Conservation (phyloP, 2,113 vertebrate species). For the Bubo blakistoni region DNA sequence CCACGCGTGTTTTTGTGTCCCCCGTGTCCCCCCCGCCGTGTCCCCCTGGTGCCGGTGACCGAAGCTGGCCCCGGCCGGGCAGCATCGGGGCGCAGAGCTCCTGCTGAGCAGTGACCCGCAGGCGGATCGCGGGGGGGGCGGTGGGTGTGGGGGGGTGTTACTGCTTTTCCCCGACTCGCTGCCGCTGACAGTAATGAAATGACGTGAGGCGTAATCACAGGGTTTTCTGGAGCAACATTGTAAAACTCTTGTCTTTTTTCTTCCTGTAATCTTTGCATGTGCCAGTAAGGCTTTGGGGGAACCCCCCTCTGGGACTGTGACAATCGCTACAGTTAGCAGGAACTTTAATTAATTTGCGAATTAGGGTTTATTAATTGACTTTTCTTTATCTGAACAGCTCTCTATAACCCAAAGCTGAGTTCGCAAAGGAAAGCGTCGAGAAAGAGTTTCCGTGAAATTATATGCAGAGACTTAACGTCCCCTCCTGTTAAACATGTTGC, state of each 20-base stretch:
- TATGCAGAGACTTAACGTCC: not conserved
- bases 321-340: constrained; percentile 2
- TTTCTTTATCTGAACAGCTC: constrained; percentile 33
- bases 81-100: constrained; percentile 71
- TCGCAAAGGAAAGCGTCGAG: constrained; percentile 48
- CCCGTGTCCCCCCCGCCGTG: not conserved
- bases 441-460: constrained; percentile 41
- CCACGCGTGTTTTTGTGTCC: not conserved
- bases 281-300: not conserved
- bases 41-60: constrained; percentile 60
- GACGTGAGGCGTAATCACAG: not conserved
- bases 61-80: constrained; percentile 70
- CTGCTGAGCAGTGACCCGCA: not conserved
- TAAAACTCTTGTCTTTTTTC: not conserved
- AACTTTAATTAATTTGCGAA: constrained; percentile 63
- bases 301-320: not conserved
- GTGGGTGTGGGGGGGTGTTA: not conserved
- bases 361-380: constrained; percentile 54
- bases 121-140: not conserved
- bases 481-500: constrained; percentile 41
- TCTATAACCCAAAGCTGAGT: constrained; percentile 50
- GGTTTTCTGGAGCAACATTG: not conserved
- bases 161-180: not conserved
- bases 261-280: not conserved
- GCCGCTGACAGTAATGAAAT: not conserved